phyloP scores from a whole-genome alignment of 2,113 vertebrate species.

The Cololabis saira region DNA sequence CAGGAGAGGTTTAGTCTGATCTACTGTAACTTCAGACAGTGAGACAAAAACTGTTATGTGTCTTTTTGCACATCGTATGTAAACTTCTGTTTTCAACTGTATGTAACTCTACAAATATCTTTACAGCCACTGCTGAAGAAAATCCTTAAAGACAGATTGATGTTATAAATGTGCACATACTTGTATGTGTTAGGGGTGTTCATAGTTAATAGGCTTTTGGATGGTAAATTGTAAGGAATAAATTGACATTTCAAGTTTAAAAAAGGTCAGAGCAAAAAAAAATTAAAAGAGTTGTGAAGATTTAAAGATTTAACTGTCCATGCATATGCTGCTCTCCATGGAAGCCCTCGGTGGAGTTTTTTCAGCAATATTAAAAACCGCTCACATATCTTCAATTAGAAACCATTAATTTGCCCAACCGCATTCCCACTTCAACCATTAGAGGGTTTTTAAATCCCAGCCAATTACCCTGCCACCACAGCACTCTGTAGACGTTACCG shows the following conservation, averaged over 20 bases:
- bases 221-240: too few species aligned
- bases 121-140: too few species aligned
- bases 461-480: conserved; percentile 68
- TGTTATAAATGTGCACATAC: too few species aligned
- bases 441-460: conserved; percentile 72
- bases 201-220: too few species aligned
- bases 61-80: too few species aligned
- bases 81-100: too few species aligned
- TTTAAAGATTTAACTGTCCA: neutral
- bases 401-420: conserved; percentile 65
- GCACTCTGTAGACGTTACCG: conserved; percentile 64
- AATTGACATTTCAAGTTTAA: neutral
- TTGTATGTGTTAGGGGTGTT: too few species aligned
- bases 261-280: neutral
- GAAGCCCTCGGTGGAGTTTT: conserved; percentile 50
- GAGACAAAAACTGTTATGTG: too few species aligned
- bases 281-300: neutral
- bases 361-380: conserved; percentile 63
- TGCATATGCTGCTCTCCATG: neutral
- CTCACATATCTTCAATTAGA: conserved; percentile 65
- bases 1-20: too few species aligned
- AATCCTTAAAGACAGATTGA: too few species aligned
- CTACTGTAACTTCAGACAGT: too few species aligned
- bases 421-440: conserved; percentile 64
- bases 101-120: too few species aligned